Evolutionary conservation across 2,113 vertebrate genomes (phyloP), one percentile per base, ranked within the genome.

Genomic region (Cromileptes altivelis): DNA sequence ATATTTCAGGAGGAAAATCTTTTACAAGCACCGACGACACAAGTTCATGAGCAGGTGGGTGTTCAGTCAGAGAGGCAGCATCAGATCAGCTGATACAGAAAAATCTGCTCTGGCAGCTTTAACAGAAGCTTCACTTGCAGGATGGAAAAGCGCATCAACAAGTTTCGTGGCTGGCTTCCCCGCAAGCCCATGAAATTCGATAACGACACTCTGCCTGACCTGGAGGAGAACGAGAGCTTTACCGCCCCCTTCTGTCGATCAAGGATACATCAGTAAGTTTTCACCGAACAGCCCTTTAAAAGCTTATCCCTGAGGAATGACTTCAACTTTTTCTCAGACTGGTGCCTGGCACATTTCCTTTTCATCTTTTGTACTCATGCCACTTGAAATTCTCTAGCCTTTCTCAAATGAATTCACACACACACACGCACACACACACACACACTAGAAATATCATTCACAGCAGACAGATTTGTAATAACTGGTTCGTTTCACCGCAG

Each of bases 191-290:
- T 98, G 97, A 97, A 97, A 92, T 93, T 99, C 91, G 96, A 97
- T 94, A 97, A 96, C 88, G 95, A 97, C 90, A 97, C 96, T 52
- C 93, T 98, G 73, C 97, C 97, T 21, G 97, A 98, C 94, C 96
- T 99, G 94, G 97, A 98, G 92, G 97, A 98, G 92, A 97, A 97
- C 33, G 97, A 98, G 94, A 98, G 97, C 95, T 99, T 98, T 82
- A 99, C 97, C 37, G 97, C 97, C 89, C 97, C 97, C 81, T 99
- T 99, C 95, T 98, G 97, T 87, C 97, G 97, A 79, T 97, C 97
- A 80, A 96, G 97, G 88, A 98, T 98, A 84, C 97, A 99, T 78
- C 97, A 99, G 97, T 98, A 91, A 97, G 97, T 96, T 85, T 74
- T 75, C 47, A 64, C 1, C 0, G 3, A 60, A 15, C 49, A 40